Evolutionary conservation across 2,888 invertebrate species (phyloP), one percentile per base, ranked within the genome.

Genomic region (Platycheirus rosarum): DNA sequence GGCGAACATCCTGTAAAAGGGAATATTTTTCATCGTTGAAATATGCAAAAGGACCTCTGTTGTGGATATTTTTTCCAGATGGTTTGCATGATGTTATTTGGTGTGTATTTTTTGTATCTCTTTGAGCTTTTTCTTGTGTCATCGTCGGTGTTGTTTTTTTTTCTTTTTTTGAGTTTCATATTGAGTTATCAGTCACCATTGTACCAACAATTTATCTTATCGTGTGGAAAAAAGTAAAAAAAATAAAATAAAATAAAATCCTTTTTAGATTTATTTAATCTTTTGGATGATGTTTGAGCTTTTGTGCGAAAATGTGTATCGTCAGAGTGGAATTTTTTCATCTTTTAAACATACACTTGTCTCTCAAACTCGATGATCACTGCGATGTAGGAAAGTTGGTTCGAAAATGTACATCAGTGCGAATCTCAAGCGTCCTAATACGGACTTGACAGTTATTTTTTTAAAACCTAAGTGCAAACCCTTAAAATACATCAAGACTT

Each of bases 1-100:
- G n/a, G n/a, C 40, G 46, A 66, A 48, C 46, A 80, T 80, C 76
- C 80, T 66, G 80, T 49, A 51, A 60, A 46, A 62, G 51, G 46
- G 51, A 70, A 70, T 65, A 60, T 70, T 65, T 70, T 69, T 75
- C 46, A 60, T 80, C 70, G 66, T 62, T 80, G 35, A 57, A 79
- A 79, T 65, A 79, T 79, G 57, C 68, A 69, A 8, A 73, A 65
- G 66, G 40, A 63, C 66, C 40, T 68, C 74, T 68, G 53, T 68
- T 73, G 66, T 62, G 62, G n/a, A 62, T 49, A 42, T 11, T 46
- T 73, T 53, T 57, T 8, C 2, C 35, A 60, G 32, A 42, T 44
- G 42, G 60, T 60, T 26, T 42, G n/a, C 44, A 60, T 60, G 60
- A 29, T 60, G 60, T 60, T 9, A 44, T 60, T 44, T 29, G 11